phyloP scores from a whole-genome alignment of 2,888 invertebrate genomes.

The Petrophora chlorosata region DNA sequence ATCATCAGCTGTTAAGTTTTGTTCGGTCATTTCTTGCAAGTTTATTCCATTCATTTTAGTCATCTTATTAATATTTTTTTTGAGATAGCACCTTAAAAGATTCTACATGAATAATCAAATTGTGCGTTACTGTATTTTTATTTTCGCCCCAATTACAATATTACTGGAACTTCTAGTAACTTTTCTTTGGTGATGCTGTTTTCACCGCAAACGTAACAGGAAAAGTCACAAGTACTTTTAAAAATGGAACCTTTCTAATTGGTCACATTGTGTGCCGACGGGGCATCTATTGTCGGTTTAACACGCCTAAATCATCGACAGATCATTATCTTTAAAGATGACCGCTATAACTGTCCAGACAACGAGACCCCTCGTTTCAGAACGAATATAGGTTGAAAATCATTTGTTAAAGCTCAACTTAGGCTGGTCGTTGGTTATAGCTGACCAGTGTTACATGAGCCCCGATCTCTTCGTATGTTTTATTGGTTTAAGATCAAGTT shows the following conservation, averaged over 20 bases:
- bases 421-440: slow-evolving; percentile 3
- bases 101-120: too few species aligned
- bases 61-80: slow-evolving; percentile 48
- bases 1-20: slow-evolving; percentile 62
- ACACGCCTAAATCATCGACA: slow-evolving; percentile 78
- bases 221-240: slow-evolving; percentile 25
- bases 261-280: slow-evolving; percentile 67
- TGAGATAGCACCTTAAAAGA: too few species aligned
- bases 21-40: slow-evolving; percentile 63
- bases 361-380: slow-evolving; percentile 50
- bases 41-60: slow-evolving; percentile 71
- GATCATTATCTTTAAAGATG: slow-evolving; percentile 78
- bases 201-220: background rate
- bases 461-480: slow-evolving; percentile 32
- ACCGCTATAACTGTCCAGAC: slow-evolving; percentile 64
- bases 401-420: slow-evolving; percentile 46
- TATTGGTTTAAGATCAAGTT: slow-evolving; percentile 55
- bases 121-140: too few species aligned
- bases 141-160: too few species aligned
- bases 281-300: slow-evolving; percentile 78
- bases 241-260: slow-evolving; percentile 60
- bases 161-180: too few species aligned
- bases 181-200: background rate
- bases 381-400: slow-evolving; percentile 46
- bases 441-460: background rate